Conservation (phyloP, 2,797 vertebrate genomes). For the Heliangelus exortis region DNA sequence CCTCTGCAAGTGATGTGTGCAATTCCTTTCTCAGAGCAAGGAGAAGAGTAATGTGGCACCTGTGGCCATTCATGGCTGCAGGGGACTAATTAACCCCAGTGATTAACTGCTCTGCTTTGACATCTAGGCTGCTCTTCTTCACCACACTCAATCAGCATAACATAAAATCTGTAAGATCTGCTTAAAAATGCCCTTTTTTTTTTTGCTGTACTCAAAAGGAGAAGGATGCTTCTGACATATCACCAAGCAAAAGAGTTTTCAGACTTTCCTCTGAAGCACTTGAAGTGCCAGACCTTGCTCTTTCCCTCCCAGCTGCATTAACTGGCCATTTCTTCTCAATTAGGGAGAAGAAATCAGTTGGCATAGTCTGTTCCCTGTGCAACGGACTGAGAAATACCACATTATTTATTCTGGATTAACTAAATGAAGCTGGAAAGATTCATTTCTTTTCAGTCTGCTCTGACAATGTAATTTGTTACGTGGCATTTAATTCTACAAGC, state of each 20-base stretch:
- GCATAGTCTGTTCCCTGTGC: slow-evolving; percentile 34
- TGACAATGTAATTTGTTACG: slow-evolving; percentile 39
- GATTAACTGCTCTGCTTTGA: slow-evolving; percentile 20
- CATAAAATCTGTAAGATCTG: neutral
- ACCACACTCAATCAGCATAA: neutral
- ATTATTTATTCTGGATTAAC: slow-evolving; percentile 50
- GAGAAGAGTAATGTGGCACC: neutral
- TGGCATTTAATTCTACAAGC: neutral
- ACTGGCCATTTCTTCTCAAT: slow-evolving; percentile 18
- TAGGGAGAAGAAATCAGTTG: slow-evolving; percentile 34
- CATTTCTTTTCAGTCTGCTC: slow-evolving; percentile 43
- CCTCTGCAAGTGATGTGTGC: neutral
- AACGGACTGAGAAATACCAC: slow-evolving; percentile 17
- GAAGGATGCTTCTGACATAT: neutral
- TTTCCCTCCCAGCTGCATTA: neutral
- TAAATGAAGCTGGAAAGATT: slow-evolving; percentile 31
- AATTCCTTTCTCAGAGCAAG: neutral
- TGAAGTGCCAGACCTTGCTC: neutral
- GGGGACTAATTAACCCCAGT: neutral
- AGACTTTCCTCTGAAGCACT: neutral
- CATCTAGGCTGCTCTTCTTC: neutral
- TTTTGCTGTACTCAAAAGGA: neutral
- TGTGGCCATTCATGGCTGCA: neutral
- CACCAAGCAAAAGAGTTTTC: slow-evolving; percentile 1
- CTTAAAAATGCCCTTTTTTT: neutral